These are phyloP conservation scores for Cepaea nemoralis DNA, from an alignment of 1,140 invertebrate species.

Conservation along the genomic window DNA sequence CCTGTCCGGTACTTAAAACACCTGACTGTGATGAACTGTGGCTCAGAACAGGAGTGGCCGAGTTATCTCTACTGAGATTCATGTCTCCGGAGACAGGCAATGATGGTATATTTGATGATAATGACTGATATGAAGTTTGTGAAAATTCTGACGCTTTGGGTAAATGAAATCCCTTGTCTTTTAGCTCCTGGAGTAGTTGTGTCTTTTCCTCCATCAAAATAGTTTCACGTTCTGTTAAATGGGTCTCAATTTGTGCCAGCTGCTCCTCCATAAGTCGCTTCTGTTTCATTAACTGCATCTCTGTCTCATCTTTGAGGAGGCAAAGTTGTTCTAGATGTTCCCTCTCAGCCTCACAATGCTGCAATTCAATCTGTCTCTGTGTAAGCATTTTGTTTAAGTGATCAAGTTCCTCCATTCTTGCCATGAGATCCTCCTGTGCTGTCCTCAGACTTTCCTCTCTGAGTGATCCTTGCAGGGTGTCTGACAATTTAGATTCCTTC, in stretches of 20 bases:
- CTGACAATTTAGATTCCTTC: not conserved
- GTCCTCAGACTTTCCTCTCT: not conserved
- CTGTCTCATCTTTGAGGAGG: slow-evolving; percentile 60
- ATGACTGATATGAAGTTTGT: not conserved
- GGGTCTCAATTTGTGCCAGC: slow-evolving; percentile 58
- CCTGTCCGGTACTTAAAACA: not conserved
- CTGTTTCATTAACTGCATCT: slow-evolving; percentile 64
- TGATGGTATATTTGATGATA: not conserved
- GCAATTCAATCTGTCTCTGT: slow-evolving; percentile 53
- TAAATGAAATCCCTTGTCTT: slow-evolving; percentile 46
- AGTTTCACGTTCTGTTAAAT: slow-evolving; percentile 61
- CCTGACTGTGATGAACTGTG: not conserved
- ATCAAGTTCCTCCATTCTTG: slow-evolving; percentile 55
- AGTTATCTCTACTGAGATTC: not conserved
- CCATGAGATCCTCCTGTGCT: slow-evolving; percentile 54
- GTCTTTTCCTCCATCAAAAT: slow-evolving; percentile 61
- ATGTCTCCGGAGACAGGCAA: not conserved
- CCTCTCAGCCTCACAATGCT: slow-evolving; percentile 50
- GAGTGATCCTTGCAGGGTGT: not conserved
- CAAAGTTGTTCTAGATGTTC: slow-evolving; percentile 60
- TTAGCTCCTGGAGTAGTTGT: slow-evolving; percentile 56
- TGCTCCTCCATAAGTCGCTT: slow-evolving; percentile 65
- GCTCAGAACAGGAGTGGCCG: not conserved
- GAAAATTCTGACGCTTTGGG: not conserved
- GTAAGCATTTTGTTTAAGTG: slow-evolving; percentile 45